Base-by-base conservation (phyloP, 2,888 invertebrate genomes). In the Chouioia cunea region DNA sequence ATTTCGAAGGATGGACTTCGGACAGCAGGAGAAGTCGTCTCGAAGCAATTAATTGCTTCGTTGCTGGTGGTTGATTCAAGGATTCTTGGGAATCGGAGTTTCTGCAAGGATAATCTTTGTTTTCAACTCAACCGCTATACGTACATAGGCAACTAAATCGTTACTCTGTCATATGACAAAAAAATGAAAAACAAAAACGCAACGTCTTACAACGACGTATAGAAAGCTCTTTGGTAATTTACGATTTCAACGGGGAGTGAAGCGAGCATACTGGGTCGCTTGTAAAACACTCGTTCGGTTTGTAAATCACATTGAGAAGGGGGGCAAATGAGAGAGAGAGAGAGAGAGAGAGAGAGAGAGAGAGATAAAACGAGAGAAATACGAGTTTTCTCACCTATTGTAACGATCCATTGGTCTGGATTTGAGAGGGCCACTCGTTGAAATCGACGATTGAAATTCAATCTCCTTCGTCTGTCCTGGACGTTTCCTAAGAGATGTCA, bases 361-460 rank as follows among this genome's bases (percentile, higher is more conserved):
- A 18, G 20, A 50, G 16, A n/a, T 22, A 12, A 18, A 44, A 44
- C 14, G 16, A 18, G 18, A 14, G 43, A 22, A 4, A 20, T 20
- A 2, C 53, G 22, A 53, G 22, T 22, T 56, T 44, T 22, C 65
- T 77, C 70, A 83, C 83, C 81, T 82, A 69, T 77, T 80, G 0
- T 76, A 75, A 65, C 82, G 80, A 71, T 83, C 83, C 27, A 76
- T 72, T 6, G 77, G 75, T 44, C 83, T 76, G 0, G 81, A 80
- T 65, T 83, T 83, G 65, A 81, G 74, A 3, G 83, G 80, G 4
- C 79, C 80, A 10, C 73, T 65, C 43, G n/a, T 66, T 4, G 79
- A 70, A n/a, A 64, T 62, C 36, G 70, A 50, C 1, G 75, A 73
- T 20, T n/a, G n/a, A n/a, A n/a, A n/a, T n/a, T n/a, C n/a, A n/a